A percentile compares a stretch with the other conserved stretches of the same genome.
Conservation (phyloP, 2,888 invertebrate species). For the Heliconius erato region DNA sequence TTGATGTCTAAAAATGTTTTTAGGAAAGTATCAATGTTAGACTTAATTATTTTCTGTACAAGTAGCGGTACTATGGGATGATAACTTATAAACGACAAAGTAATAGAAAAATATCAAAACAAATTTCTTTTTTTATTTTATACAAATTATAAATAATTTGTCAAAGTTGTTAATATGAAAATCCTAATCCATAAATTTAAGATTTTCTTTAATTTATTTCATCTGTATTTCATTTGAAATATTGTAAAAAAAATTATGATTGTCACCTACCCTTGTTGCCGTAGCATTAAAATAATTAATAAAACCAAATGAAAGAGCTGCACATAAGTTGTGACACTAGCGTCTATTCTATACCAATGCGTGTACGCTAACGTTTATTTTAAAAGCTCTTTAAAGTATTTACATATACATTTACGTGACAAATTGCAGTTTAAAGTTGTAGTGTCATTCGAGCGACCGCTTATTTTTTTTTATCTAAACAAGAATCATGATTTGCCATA, state of each 20-base stretch:
- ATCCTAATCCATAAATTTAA: too few species aligned
- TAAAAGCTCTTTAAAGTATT: slow-evolving; percentile 62
- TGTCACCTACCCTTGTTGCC: too few species aligned
- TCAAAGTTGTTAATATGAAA: too few species aligned
- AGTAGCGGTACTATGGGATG: too few species aligned
- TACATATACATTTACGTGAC: slow-evolving; percentile 63
- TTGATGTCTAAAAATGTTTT: neutral
- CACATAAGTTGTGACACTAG: neutral
- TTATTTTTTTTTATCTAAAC: slow-evolving; percentile 55
- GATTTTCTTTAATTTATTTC: too few species aligned
- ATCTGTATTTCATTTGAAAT: too few species aligned
- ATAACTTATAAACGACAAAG: too few species aligned
- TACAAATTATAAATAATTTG: too few species aligned
- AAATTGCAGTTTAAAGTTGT: slow-evolving; percentile 61
- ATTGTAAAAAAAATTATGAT: too few species aligned
- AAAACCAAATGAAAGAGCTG: slow-evolving; percentile 7
- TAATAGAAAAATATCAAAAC: too few species aligned
- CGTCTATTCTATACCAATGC: slow-evolving; percentile 25
- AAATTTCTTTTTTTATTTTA: too few species aligned
- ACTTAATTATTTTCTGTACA: neutral
- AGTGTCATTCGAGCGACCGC: slow-evolving; percentile 61
- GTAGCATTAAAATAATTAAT: neutral
- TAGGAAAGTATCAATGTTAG: neutral
- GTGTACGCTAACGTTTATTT: slow-evolving; percentile 41
- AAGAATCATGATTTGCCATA: slow-evolving; percentile 64